Base-by-base conservation (phyloP, 2,888 invertebrate species). In the Scrobipalpa atriplicella region DNA sequence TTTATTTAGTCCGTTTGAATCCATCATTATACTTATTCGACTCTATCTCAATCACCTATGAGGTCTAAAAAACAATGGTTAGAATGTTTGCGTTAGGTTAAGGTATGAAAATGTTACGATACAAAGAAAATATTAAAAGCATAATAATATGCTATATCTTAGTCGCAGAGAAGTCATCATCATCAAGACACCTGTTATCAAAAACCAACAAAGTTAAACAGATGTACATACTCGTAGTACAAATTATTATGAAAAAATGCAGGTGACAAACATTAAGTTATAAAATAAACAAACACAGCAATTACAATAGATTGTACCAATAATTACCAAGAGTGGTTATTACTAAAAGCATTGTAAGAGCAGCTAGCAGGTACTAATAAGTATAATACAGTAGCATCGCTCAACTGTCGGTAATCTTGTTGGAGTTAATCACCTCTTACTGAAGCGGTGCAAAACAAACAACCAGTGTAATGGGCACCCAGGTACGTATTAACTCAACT, bases 261-360 rank as follows among this genome's bases (percentile, higher is more conserved):
- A 47, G n/a, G n/a, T 16, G 47, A 16, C n/a, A 47, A 47, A n/a
- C 47, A 47, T 47, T 47, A 47, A 16, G 47, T 47, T 47, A 16
- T 6, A 47, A 47, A 8, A 3, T n/a, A 47, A 3, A 47, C 16
- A 16, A 16, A 16, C 47, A n/a, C 8, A 47, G 47, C 16, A n/a
- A 47, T 47, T 47, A 47, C 47, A 47, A 47, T 47, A 47, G 47
- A 2, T 16, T 10, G 47, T 47, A 47, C 41, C 39, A 65, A 62
- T 65, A 56, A 41, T 58, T 65, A 43, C 64, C 36, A 60, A 47
- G 65, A 43, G 66, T 47, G 7, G 47, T n/a, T 16, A 47, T 56
- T 56, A 21, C 19, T 21, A 56, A 21, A 54, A 56, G 54, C 21
- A 21, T 56, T 56, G 21, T 52, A 52, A 52, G 19, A 56, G 54